phyloP scores from a whole-genome alignment of 2,888 invertebrate species.

The Nephrotoma flavescens region DNA sequence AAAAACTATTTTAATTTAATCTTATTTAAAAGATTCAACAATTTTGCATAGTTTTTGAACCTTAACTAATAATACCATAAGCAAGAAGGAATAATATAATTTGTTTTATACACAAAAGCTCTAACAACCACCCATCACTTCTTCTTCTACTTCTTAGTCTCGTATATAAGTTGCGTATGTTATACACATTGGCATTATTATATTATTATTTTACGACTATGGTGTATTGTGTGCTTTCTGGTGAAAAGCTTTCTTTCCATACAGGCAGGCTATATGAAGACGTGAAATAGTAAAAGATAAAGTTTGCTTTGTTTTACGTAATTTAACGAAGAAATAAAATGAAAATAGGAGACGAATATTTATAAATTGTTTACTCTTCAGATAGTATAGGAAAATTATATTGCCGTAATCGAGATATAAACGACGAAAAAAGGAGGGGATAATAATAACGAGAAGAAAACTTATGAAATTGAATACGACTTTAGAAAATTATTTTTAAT shows the following conservation, averaged over 20 bases:
- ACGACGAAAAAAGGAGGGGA: background rate
- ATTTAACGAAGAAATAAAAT: background rate
- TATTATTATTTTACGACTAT: background rate
- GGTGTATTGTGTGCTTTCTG: background rate
- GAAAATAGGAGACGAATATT: background rate
- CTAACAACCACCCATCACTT: background rate
- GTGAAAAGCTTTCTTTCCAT: background rate
- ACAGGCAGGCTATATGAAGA: background rate
- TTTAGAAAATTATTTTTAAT: background rate
- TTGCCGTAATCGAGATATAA: background rate
- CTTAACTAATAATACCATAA: background rate
- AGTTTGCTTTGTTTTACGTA: background rate
- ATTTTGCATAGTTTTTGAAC: background rate
- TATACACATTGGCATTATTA: no score
- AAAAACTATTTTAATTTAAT: background rate
- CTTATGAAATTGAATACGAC: background rate
- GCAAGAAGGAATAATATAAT: background rate
- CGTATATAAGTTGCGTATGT: no score
- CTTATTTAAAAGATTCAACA: background rate
- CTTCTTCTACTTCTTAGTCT: no score
- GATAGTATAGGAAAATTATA: background rate
- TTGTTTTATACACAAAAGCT: background rate
- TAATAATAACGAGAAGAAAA: background rate
- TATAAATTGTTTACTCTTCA: background rate
- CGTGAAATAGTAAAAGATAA: background rate